Conservation (phyloP, 2,888 invertebrate genomes). For the Trissolcus japonicus region DNA sequence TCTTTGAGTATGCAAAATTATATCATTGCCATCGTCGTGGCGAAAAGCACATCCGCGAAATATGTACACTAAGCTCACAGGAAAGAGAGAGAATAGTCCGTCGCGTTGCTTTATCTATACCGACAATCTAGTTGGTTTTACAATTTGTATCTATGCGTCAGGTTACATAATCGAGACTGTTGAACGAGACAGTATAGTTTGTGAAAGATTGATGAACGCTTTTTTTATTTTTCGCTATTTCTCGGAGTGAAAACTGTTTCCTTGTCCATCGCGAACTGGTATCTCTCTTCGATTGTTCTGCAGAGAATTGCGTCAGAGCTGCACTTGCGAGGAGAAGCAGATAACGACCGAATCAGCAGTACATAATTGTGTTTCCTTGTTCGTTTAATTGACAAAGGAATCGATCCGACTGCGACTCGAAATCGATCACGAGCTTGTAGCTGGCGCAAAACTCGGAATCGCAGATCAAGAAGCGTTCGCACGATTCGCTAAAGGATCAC, state of each 20-base stretch:
- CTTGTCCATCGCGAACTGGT: slow-evolving; percentile 45
- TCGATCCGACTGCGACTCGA: slow-evolving; percentile 15
- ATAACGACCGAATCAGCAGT: slow-evolving; percentile 26
- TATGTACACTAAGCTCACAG: slow-evolving; percentile 64
- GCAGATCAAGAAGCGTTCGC: slow-evolving; percentile 23
- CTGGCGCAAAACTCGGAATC: slow-evolving; percentile 17
- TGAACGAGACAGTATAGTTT: slow-evolving; percentile 67
- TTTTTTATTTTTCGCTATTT: slow-evolving; percentile 13
- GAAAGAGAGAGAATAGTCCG: slow-evolving; percentile 49
- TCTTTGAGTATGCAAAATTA: slow-evolving; percentile 48
- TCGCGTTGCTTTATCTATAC: slow-evolving; percentile 46
- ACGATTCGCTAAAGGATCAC: slow-evolving; percentile 34
- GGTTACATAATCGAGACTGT: slow-evolving; percentile 52
- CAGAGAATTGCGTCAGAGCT: slow-evolving; percentile 38
- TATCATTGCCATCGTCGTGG: slow-evolving; percentile 36
- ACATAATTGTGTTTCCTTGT: slow-evolving; percentile 17
- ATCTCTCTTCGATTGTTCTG: slow-evolving; percentile 45
- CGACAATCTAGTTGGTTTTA: slow-evolving; percentile 23
- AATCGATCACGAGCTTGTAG: slow-evolving; percentile 6
- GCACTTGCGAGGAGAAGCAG: slow-evolving; percentile 27
- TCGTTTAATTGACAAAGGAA: slow-evolving; percentile 51
- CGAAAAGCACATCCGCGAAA: slow-evolving; percentile 58
- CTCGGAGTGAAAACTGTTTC: slow-evolving; percentile 36
- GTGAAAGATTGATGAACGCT: slow-evolving; percentile 64
- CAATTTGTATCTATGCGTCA: no score